Evolutionary conservation across 2,888 invertebrate species (phyloP).

Genomic region (Standfussiana lucernea): DNA sequence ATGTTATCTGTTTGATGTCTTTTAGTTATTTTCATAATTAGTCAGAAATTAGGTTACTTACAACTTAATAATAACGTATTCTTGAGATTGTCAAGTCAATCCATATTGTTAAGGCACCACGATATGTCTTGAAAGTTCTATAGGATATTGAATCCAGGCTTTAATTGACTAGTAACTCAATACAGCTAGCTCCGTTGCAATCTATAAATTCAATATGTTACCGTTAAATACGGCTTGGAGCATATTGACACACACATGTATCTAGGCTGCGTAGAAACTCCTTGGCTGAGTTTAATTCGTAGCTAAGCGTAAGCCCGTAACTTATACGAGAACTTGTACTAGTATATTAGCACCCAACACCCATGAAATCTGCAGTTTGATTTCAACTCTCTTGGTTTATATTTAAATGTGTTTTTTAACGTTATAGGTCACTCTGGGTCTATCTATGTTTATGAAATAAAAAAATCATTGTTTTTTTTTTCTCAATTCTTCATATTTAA

Average conservation of each 20-base stretch:
- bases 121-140: neutral
- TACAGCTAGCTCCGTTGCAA: slow-evolving; percentile 37
- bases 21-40: neutral
- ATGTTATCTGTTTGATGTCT: neutral
- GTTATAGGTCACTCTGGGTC: neutral
- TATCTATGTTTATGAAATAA: neutral
- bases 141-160: slow-evolving; percentile 20
- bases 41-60: neutral
- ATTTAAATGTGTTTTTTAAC: neutral
- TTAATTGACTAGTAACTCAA: slow-evolving; percentile 47
- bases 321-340: slow-evolving; percentile 32
- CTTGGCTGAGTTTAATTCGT: slow-evolving; percentile 33
- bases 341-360: slow-evolving; percentile 24
- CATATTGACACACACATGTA: slow-evolving; percentile 23
- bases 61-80: neutral
- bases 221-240: slow-evolving; percentile 42
- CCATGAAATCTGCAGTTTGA: slow-evolving; percentile 8
- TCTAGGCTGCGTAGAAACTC: slow-evolving; percentile 25
- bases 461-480: neutral
- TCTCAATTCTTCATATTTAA: no score
- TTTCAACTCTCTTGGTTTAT: neutral
- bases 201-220: slow-evolving; percentile 57
- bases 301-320: slow-evolving; percentile 33
- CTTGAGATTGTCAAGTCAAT: neutral
- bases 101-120: neutral